Evolutionary conservation across 1,140 invertebrate genomes (phyloP), one percentile per base, ranked within the genome.

Genomic region (Gonioctena quinquepunctata): DNA sequence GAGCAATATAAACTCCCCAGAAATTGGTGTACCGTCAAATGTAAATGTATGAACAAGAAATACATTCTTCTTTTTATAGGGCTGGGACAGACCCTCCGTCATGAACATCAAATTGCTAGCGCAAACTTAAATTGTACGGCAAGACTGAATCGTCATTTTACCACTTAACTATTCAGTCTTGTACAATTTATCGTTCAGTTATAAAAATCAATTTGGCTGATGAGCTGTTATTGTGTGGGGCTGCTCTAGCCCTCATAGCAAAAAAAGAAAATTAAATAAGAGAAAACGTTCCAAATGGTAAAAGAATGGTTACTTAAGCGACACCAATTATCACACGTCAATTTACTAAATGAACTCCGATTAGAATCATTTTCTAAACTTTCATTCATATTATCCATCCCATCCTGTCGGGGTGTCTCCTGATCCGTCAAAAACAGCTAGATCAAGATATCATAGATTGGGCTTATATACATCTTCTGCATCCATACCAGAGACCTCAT

Each of bases 261-360:
- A 61, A 61, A 61, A 28, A 61, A 23, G 22, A 22, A 61, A 61
- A 61, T 16, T 61, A 61, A 61, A 61, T 61, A 61, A 61, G 27
- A 26, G 21, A 26, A 61, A 61, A 61, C 59, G 2, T 25, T 28
- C 25, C 59, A 28, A 28, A 22, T 61, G 59, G 25, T 61, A 8
- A 61, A 61, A 61, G 59, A 50, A 65, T 33, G 42, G 73, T 52
- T 59, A 69, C 61, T 65, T 73, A 74, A 68, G 56, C 59, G 23
- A 42, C 1, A 42, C 11, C 11, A n/a, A 42, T 42, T 3, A 8
- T 42, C 2, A 42, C 13, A 42, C 33, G 11, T 42, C 3, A 75
- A 75, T 68, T 73, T 72, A 71, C 52, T 73, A 64, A 76, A 71
- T 66, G 69, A 78, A 68, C 74, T 77, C 19, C 66, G 60, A 73